Evolutionary conservation across 2,113 vertebrate genomes (phyloP).

Genomic region (Alouatta palliata): DNA sequence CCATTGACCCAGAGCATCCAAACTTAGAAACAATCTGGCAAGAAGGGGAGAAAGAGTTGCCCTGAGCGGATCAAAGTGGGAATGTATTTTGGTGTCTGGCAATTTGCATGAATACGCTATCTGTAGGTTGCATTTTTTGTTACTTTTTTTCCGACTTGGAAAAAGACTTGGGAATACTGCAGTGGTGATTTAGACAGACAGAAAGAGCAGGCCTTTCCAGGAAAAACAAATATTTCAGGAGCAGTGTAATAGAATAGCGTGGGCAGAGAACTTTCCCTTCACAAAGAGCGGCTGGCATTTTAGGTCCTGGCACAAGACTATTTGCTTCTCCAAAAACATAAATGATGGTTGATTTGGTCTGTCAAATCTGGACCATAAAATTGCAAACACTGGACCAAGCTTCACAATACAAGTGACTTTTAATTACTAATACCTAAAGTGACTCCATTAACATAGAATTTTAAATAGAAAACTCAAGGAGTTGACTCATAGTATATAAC

Average conservation of each 20-base stretch:
- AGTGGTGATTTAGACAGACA: too few species aligned
- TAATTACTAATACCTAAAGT: not conserved
- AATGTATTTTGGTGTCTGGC: not conserved
- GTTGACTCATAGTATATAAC: not conserved
- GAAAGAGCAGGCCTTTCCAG: not conserved
- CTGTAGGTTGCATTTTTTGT: not conserved
- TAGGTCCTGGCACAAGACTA: not conserved
- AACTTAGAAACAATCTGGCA: not conserved
- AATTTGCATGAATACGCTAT: not conserved
- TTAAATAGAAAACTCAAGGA: not conserved
- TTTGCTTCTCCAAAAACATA: not conserved
- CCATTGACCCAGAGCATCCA: not conserved
- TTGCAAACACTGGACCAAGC: not conserved
- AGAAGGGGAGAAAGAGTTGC: not conserved
- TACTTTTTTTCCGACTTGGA: not conserved
- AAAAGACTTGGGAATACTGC: not conserved
- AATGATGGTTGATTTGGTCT: not conserved
- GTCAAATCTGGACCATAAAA: not conserved
- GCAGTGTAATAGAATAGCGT: not conserved
- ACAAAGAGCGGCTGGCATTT: not conserved
- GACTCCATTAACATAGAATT: not conserved
- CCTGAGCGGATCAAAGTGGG: not conserved
- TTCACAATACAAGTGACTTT: not conserved
- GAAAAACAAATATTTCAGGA: not conserved
- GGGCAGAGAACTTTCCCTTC: not conserved